Evolutionary conservation across 2,113 vertebrate genomes (phyloP), one percentile per base, ranked within the genome.

Genomic region (Illadopsis cleaveri): DNA sequence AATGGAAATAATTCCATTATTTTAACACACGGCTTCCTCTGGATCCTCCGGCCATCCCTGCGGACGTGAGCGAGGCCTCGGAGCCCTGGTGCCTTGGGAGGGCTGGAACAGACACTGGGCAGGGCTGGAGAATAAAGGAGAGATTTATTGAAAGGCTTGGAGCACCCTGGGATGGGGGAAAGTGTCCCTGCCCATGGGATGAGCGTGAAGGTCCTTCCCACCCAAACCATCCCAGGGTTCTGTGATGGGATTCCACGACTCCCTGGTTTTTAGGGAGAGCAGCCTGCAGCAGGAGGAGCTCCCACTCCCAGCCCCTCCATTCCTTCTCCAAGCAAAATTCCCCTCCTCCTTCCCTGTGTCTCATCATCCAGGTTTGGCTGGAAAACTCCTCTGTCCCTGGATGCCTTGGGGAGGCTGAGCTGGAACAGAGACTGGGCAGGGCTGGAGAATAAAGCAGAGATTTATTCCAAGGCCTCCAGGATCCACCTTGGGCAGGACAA

Each of bases 161-260:
- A 44, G 6, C 53, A 42, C 0, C 31, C 37, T 31, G 53, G 62
- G 37, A 4, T 0, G 1, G 25, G 11, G 20, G 51, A 0, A 56
- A 19, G 6, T 66, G 70, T 57, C 10, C 30, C 44, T 58, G 44
- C 40, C 50, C 9, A 11, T 22, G 35, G 27, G 47, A 8, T 68
- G 37, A 3, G 3, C 6, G 37, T 8, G 5, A 18, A 22, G 25
- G 11, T 18, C 35, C 22, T 76, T 51, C 72, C 53, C 11, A 35
- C 61, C 44, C 71, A 27, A 22, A 25, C 15, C 53, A 31, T 11
- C 10, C 38, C 19, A 7, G n/a, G 33, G 7, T 33, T 51, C 10
- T 10, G 22, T 15, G 62, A 1, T 2, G 3, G 37, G 13, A 27
- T 44, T 37, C 50, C n/a, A 2, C 3, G 15, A 6, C 16, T 37